Percentiles rank a stretch among this genome's conserved stretches.
Conservation (phyloP, 2,113 vertebrate species). For the Myiopsitta monachus region DNA sequence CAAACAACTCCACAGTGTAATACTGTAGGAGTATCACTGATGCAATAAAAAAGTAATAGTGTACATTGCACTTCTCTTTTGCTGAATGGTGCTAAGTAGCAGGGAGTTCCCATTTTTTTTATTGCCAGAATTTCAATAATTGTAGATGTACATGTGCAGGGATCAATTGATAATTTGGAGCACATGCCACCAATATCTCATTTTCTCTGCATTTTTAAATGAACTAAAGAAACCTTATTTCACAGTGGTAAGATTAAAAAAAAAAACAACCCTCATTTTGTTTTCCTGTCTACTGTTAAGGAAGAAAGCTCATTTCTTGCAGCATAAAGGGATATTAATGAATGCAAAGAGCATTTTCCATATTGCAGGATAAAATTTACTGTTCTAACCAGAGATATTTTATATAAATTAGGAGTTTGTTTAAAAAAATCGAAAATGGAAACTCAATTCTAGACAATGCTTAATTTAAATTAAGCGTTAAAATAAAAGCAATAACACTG, state of each 20-base stretch:
- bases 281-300: slow-evolving; percentile 29
- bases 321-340: slow-evolving; percentile 66
- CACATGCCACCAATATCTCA: slow-evolving; percentile 52
- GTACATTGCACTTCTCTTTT: slow-evolving; percentile 51
- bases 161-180: slow-evolving; percentile 71
- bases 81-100: slow-evolving; percentile 40
- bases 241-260: slow-evolving; percentile 53
- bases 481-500: slow-evolving; percentile 77
- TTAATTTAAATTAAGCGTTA: slow-evolving; percentile 78
- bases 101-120: slow-evolving; percentile 48
- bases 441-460: slow-evolving; percentile 71
- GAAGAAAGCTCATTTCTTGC: slow-evolving; percentile 18
- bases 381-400: slow-evolving; percentile 67
- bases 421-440: slow-evolving; percentile 71
- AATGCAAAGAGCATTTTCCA: slow-evolving; percentile 69
- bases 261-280: slow-evolving; percentile 37
- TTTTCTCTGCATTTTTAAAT: slow-evolving; percentile 66
- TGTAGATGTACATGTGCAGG: slow-evolving; percentile 34
- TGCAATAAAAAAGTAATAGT: slow-evolving; percentile 41
- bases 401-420: slow-evolving; percentile 73
- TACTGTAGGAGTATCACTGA: slow-evolving; percentile 13
- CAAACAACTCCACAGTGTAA: neutral
- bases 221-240: slow-evolving; percentile 56
- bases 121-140: slow-evolving; percentile 58
- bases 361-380: slow-evolving; percentile 69